Conservation (phyloP, 1,140 invertebrate species). For the Zaprionus nigranus region DNA sequence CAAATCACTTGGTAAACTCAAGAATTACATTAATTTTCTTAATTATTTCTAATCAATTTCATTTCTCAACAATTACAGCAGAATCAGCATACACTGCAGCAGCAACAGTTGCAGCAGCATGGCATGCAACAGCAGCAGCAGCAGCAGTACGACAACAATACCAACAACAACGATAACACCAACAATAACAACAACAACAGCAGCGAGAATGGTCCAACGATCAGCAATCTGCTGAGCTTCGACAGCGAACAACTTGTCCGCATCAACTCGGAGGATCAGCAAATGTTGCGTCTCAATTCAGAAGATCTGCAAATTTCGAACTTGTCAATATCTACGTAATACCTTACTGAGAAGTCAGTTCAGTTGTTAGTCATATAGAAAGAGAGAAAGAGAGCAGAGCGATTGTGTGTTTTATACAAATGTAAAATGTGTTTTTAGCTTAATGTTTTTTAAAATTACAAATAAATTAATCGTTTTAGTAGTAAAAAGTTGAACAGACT, state of each 20-base stretch:
- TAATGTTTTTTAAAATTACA: conserved; percentile 59
- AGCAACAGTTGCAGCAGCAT: conserved; percentile 64
- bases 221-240: conserved; percentile 84
- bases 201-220: conserved; percentile 72
- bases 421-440: conserved; percentile 72
- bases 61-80: conserved; percentile 34
- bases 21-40: not conserved
- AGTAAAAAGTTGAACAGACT: conserved; percentile 23
- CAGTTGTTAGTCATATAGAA: conserved; percentile 61
- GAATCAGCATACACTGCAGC: conserved; percentile 56
- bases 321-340: conserved; percentile 81
- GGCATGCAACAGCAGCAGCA: conserved; percentile 50
- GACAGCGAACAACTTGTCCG: conserved; percentile 85
- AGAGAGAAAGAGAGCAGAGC: not conserved
- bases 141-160: conserved; percentile 52
- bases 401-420: conserved; percentile 51
- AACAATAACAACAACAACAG: conserved; percentile 47
- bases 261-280: conserved; percentile 85
- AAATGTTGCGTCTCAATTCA: conserved; percentile 85
- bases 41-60: not conserved
- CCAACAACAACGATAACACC: conserved; percentile 45
- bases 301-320: conserved; percentile 84
- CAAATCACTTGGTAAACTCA: conserved; percentile 69
- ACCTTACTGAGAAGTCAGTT: conserved; percentile 25
- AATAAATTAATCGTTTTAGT: conserved; percentile 75